phyloP scores from a whole-genome alignment of 2,113 vertebrate genomes.

The Bostrychus sinensis region DNA sequence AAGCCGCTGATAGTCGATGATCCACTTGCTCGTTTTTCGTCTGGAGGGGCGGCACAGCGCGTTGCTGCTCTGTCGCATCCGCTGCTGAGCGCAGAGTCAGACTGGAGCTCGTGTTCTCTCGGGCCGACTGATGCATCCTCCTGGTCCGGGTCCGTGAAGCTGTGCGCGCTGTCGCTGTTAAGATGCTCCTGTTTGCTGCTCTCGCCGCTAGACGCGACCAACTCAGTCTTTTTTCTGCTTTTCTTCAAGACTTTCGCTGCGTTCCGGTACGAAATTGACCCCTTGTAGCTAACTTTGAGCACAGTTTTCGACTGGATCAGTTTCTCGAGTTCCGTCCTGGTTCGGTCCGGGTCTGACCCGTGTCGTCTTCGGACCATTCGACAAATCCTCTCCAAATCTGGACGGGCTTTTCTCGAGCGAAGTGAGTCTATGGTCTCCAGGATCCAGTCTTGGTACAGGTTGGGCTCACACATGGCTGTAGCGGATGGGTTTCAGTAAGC shows the following conservation, averaged over 20 bases:
- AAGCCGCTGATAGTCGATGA: slow-evolving; percentile 59
- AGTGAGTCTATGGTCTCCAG: slow-evolving; percentile 91
- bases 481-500: slow-evolving; percentile 65
- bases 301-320: slow-evolving; percentile 89
- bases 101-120: slow-evolving; percentile 36
- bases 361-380: slow-evolving; percentile 89
- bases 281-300: slow-evolving; percentile 92
- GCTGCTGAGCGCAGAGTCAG: slow-evolving; percentile 65
- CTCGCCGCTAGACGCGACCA: slow-evolving; percentile 65
- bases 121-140: slow-evolving; percentile 60
- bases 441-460: slow-evolving; percentile 88
- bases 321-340: slow-evolving; percentile 88
- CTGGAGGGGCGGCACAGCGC: slow-evolving; percentile 59
- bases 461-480: slow-evolving; percentile 79
- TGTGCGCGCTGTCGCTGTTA: slow-evolving; percentile 73
- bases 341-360: slow-evolving; percentile 87
- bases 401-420: slow-evolving; percentile 89
- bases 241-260: slow-evolving; percentile 86
- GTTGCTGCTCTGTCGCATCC: slow-evolving; percentile 64
- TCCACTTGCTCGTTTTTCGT: slow-evolving; percentile 72
- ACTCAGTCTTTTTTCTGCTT: slow-evolving; percentile 79
- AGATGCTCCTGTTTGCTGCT: slow-evolving; percentile 56
- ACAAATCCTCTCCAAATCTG: slow-evolving; percentile 90
- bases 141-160: slow-evolving; percentile 73
- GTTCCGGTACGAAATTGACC: slow-evolving; percentile 89